These are phyloP conservation scores for Ianthella basta DNA, from an alignment of 37 sponge, comb jelly and placozoan genomes.

Conservation along the genomic window DNA sequence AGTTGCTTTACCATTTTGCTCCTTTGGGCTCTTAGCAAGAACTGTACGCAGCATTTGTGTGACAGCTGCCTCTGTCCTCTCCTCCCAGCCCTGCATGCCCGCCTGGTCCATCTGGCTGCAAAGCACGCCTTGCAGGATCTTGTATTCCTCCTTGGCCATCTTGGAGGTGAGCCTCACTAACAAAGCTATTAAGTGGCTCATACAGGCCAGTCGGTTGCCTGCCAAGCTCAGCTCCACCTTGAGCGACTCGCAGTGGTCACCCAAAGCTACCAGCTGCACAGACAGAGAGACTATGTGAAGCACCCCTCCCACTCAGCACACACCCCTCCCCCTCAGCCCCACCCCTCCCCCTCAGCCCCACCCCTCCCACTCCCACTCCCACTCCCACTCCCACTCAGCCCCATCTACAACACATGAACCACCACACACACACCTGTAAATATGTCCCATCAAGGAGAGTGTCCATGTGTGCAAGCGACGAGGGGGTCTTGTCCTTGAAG, in stretches of 20 bases:
- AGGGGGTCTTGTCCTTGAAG: conserved; percentile 98
- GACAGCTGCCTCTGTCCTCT: conserved; percentile 65
- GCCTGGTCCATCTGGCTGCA: neutral
- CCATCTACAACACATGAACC: neutral
- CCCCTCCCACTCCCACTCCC: neutral
- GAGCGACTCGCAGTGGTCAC: conserved; percentile 66
- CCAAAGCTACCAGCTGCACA: conserved; percentile 81
- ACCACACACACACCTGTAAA: conserved; percentile 63
- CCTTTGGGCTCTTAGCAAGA: conserved; percentile 73
- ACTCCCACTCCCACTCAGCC: neutral
- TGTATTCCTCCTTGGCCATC: conserved; percentile 21
- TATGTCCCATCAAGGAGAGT: conserved; percentile 92
- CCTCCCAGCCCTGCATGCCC: conserved; percentile 76
- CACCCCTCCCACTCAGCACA: neutral
- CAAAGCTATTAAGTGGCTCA: conserved; percentile 60
- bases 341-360: too few species aligned
- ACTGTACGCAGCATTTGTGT: conserved; percentile 76
- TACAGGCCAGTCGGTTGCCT: conserved; percentile 70
- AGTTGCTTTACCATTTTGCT: conserved; percentile 45
- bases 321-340: too few species aligned
- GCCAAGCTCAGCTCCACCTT: conserved; percentile 51
- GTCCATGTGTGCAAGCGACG: conserved; percentile 86
- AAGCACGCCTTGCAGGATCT: neutral
- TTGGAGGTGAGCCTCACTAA: conserved; percentile 46
- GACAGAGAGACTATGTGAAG: neutral